Conservation (phyloP, 1,140 invertebrate species). For the Drosophila lacteicornis region DNA sequence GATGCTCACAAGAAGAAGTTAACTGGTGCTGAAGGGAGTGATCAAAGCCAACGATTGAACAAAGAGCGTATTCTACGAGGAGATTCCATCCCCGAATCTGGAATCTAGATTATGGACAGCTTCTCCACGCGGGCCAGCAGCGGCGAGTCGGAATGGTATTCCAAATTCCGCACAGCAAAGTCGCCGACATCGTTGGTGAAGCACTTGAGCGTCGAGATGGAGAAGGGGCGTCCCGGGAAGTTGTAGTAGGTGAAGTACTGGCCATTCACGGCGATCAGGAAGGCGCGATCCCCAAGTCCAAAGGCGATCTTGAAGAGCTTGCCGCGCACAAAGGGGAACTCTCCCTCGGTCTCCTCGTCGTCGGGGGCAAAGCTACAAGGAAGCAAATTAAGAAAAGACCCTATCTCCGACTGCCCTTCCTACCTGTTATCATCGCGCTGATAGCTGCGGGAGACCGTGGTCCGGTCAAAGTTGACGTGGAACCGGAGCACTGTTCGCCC, state of each 20-base stretch:
- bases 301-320: conserved; percentile 83
- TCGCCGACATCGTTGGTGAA: conserved; percentile 78
- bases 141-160: conserved; percentile 81
- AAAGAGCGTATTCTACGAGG: conserved; percentile 26
- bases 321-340: conserved; percentile 80
- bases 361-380: conserved; percentile 62
- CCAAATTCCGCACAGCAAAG: conserved; percentile 73
- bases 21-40: conserved; percentile 60
- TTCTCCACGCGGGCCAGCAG: conserved; percentile 77
- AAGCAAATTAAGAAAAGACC: neutral
- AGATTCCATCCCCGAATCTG: neutral
- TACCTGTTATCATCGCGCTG: conserved; percentile 79
- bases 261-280: conserved; percentile 81
- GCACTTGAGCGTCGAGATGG: conserved; percentile 81
- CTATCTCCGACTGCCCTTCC: neutral
- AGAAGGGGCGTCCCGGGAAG: conserved; percentile 72
- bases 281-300: conserved; percentile 80
- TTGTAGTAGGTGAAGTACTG: conserved; percentile 84
- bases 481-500: conserved; percentile 77
- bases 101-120: conserved; percentile 69
- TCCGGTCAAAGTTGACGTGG: conserved; percentile 77
- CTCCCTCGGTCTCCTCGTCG: conserved; percentile 83
- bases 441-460: conserved; percentile 72
- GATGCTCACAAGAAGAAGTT: conserved; percentile 51
- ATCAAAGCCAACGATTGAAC: conserved; percentile 67